A percentile compares a stretch with the other conserved stretches of the same genome.
Conservation (phyloP, 2,113 vertebrate species). For the Orthochromis indermauri region DNA sequence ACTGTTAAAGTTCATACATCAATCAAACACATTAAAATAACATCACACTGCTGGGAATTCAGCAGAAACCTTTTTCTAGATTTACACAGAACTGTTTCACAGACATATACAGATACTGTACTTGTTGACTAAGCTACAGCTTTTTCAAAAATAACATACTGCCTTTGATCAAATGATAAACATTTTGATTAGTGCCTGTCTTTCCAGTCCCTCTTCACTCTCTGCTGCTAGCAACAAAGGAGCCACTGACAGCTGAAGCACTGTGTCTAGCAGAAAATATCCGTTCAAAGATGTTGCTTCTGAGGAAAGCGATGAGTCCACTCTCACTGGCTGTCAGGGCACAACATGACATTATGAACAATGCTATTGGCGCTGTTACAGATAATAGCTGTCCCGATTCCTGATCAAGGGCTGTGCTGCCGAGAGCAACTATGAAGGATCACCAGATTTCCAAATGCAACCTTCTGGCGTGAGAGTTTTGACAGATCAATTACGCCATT, state of each 20-base stretch:
- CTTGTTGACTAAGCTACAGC: neutral
- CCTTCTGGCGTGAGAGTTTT: constrained; percentile 16
- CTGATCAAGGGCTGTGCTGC: neutral
- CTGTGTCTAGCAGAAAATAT: neutral
- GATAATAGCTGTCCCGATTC: constrained; percentile 26
- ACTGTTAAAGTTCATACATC: neutral
- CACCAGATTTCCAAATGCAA: neutral
- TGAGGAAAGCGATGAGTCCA: neutral
- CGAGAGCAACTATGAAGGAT: constrained; percentile 2
- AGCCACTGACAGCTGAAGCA: neutral
- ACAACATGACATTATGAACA: neutral
- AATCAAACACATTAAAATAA: neutral
- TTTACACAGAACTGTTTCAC: neutral
- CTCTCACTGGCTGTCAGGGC: neutral
- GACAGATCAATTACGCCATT: constrained; percentile 47
- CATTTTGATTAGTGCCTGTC: neutral
- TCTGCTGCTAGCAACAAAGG: neutral
- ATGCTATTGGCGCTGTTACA: neutral
- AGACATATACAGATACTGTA: neutral
- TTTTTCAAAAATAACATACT: neutral
- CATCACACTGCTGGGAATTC: neutral
- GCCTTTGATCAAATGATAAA: neutral
- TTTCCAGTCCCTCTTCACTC: neutral
- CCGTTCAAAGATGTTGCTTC: neutral
- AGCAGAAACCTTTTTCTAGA: neutral